Evolutionary conservation across 2,797 vertebrate species (phyloP).

Genomic region (Sebastiscus albofasciatus): DNA sequence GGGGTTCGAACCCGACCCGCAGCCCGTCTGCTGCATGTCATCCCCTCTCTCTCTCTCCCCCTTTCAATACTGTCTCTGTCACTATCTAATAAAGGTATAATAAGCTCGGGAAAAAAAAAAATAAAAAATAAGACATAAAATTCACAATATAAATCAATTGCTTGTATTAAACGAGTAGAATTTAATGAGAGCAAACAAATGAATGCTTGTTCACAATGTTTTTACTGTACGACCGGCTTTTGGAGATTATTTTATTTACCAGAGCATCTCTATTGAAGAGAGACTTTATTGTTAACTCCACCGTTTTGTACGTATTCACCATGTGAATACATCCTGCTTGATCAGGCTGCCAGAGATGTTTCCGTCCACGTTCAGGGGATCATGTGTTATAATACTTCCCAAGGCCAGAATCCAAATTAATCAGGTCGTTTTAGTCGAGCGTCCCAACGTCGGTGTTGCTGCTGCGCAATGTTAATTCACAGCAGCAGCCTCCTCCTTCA

Average conservation of each 20-base stretch:
- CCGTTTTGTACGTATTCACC: background rate
- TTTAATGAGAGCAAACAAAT: constrained; percentile 6
- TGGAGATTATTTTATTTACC: background rate
- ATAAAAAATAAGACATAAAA: too few species aligned
- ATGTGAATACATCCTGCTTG: constrained; percentile 3
- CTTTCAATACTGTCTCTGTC: too few species aligned
- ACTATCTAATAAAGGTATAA: too few species aligned
- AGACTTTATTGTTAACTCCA: constrained; percentile 1
- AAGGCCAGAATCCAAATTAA: constrained; percentile 30
- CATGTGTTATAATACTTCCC: constrained; percentile 13
- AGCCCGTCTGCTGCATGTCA: too few species aligned
- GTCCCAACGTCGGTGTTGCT: background rate
- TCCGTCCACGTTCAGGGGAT: background rate
- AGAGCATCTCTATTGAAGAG: background rate
- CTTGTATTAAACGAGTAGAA: background rate
- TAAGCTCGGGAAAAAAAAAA: too few species aligned
- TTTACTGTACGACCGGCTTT: background rate
- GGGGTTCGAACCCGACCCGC: too few species aligned
- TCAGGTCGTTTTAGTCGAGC: background rate
- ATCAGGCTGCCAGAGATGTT: background rate
- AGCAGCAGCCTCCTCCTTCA: background rate
- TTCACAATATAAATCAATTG: background rate
- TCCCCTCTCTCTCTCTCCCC: too few species aligned
- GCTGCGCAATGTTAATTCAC: background rate
- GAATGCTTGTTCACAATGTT: background rate